Base-by-base conservation (phyloP, 2,888 invertebrate genomes). In the Perithous albicinctus region DNA sequence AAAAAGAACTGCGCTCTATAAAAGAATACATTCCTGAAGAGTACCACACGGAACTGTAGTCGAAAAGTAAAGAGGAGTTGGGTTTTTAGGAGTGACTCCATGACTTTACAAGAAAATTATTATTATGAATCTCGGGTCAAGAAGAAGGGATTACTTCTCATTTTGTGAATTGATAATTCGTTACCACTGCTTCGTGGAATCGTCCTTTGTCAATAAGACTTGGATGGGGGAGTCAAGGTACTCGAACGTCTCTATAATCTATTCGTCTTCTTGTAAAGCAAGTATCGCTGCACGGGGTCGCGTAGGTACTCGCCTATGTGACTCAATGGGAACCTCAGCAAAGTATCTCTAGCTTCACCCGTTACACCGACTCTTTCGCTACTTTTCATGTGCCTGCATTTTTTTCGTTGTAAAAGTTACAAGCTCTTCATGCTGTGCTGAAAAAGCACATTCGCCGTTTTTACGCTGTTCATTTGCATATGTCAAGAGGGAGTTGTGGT, bases 201-300 rank as follows among this genome's bases (percentile, higher is more conserved):
- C 29, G 29, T 29, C 29, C n/a, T n/a, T 29, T 29, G 29, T 29
- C 29, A 5, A 29, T 29, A 29, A 29, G 3, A 29, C 29, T 29
- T 29, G 29, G 29, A 29, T 29, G 82, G 75, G 78, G 72, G 86
- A 82, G 84, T 80, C 79, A 54, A 74, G 32, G 56, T 59, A 78
- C 77, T 80, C 82, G 86, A 86, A 87, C 87, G 82, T 89, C 86
- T 88, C 85, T 88, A 88, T 88, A 89, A 88, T 88, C 87, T 86
- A 87, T 87, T 87, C 85, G 86, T 66, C 66, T 66, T 73, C 59
- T 87, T 85, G 86, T 88, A 85, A 86, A 86, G 83, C 54, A 69
- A 72, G 61, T n/a, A 54, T 84, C 85, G 75, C 79, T 83, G 84
- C 84, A 84, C 82, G 80, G 80, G 59, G 82, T 81, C 80, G 70